Base-by-base conservation (phyloP, 2,113 vertebrate species). In the Petrocephalus zakoni region DNA sequence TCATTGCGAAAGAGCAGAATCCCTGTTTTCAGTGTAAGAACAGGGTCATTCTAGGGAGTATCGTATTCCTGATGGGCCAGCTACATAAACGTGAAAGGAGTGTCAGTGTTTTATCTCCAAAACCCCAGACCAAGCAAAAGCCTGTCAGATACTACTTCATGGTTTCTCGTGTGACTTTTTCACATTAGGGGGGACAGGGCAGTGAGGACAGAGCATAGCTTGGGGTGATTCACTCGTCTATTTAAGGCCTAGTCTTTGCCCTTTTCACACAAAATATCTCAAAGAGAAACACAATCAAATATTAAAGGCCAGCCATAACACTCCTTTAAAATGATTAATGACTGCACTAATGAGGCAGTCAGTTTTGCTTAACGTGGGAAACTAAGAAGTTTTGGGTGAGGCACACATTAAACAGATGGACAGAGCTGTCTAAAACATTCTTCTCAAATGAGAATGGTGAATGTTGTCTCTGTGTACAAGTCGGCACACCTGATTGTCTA, bases 221-320 rank as follows among this genome's bases (percentile, higher is more conserved):
- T n/a, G 15, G 68, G 29, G 34, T 37, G 68, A 34, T 37, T 75
- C 68, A 29, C 68, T 75, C 29, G 17, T 75, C 68, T 19, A 75
- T 75, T 37, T 42, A 19, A 1, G 68, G 34, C 15, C 5, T 1
- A 55, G 64, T 11, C 56, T 51, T 53, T 75, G 64, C 64, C 47
- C 64, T 78, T 87, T 53, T 78, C 49, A 19, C n/a, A 52, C 46
- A 52, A 52, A 25, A 51, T 25, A 0, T 75, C 87, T 87, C 64
- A 53, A 46, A 53, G 37, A 78, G 64, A 34, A 87, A 87, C 56
- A 68, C 17, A 61, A 87, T 87, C 25, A 87, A 87, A 75, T 75
- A 87, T 87, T 34, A 87, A 87, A 75, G 87, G 49, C 49, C 82
- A 85, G 9, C 49, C 82, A 2, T 25, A 85, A 13, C 68, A 22